Conservation (phyloP, 2,888 invertebrate species). For the Pteria penguin region DNA sequence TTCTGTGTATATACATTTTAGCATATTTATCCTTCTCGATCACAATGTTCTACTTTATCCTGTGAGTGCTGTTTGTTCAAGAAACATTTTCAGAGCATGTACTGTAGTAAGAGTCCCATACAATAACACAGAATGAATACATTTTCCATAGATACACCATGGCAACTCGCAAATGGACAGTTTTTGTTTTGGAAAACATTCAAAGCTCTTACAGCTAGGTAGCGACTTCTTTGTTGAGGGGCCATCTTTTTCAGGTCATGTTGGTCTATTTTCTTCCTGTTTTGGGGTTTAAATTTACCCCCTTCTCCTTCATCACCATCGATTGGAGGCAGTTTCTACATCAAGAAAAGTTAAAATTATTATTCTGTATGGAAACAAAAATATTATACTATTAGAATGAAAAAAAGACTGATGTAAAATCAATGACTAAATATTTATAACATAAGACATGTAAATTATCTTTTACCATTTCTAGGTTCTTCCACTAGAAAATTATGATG, state of each 20-base stretch:
- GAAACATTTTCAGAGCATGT: too few species aligned
- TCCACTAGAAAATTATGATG: too few species aligned
- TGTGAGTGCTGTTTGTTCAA: too few species aligned
- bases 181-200: background rate
- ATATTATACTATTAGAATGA: background rate
- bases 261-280: conserved; percentile 63
- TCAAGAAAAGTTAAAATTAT: background rate
- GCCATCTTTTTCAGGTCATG: conserved; percentile 66
- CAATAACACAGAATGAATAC: too few species aligned
- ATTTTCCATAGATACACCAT: too few species aligned
- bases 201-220: conserved; percentile 68
- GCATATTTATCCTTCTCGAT: too few species aligned
- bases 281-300: conserved; percentile 53
- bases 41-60: too few species aligned
- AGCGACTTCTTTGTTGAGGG: conserved; percentile 69
- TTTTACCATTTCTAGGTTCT: too few species aligned
- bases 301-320: conserved; percentile 45
- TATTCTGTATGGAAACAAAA: background rate
- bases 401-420: background rate
- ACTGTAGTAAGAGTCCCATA: too few species aligned
- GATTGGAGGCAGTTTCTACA: conserved; percentile 41
- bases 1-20: too few species aligned
- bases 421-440: background rate
- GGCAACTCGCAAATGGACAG: too few species aligned
- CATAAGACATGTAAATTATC: too few species aligned